A percentile compares a stretch with the other conserved stretches of the same genome.
Conservation (phyloP, 1,140 invertebrate genomes). For the Nasonia giraulti region DNA sequence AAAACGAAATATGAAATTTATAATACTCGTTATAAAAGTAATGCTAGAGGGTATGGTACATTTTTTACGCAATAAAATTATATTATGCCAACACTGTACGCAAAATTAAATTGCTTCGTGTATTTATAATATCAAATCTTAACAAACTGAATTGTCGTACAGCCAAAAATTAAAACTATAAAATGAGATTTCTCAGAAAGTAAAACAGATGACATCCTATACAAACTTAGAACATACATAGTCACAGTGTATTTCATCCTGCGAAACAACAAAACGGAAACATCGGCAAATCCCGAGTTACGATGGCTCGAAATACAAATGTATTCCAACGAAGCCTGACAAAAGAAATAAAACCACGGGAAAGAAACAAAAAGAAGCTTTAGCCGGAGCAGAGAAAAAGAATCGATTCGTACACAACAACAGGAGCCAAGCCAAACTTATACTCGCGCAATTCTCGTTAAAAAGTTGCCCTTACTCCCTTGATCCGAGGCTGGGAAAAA, state of each 20-base stretch:
- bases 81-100: too few species aligned
- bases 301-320: not conserved
- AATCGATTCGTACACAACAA: not conserved
- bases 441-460: slow-evolving; percentile 8
- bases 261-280: not conserved
- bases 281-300: not conserved
- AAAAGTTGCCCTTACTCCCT: slow-evolving; percentile 14
- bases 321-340: not conserved
- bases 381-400: not conserved
- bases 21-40: too few species aligned
- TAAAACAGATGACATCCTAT: too few species aligned
- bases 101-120: too few species aligned
- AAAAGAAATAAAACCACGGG: not conserved
- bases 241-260: not conserved
- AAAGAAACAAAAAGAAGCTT: slow-evolving; percentile 6
- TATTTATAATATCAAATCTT: too few species aligned
- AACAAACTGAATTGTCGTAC: too few species aligned
- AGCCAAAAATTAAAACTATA: too few species aligned
- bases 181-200: too few species aligned
- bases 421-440: slow-evolving; percentile 19
- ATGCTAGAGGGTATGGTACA: too few species aligned
- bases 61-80: too few species aligned
- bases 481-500: not conserved
- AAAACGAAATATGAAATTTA: too few species aligned
- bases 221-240: not conserved